Evolutionary conservation across 30 jellyfish, hydroid and myxozoan genomes (phyloP).

Genomic region (Chrysaora quinquecirrha): DNA sequence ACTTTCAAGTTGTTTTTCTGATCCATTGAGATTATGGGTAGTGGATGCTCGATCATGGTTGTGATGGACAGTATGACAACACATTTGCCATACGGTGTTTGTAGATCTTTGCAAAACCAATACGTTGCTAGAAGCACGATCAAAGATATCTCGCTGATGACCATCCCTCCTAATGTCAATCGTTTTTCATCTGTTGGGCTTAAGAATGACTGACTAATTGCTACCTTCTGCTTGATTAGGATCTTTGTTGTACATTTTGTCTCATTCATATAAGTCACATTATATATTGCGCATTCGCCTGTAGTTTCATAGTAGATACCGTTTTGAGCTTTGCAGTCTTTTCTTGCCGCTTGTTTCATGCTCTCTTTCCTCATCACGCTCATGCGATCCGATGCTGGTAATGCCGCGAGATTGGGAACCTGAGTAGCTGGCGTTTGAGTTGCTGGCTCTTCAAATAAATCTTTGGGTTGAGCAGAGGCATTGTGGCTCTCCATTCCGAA

Average conservation of each 20-base stretch:
- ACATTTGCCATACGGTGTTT: conserved; percentile 54
- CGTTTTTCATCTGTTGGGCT: not conserved
- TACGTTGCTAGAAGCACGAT: conserved; percentile 29
- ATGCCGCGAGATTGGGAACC: conserved; percentile 32
- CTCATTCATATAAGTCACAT: conserved; percentile 13
- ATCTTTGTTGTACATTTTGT: not conserved
- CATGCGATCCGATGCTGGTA: conserved; percentile 41
- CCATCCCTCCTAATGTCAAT: conserved; percentile 15
- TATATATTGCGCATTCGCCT: conserved; percentile 4
- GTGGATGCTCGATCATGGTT: conserved; percentile 9
- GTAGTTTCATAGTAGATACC: not conserved
- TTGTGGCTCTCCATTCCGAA: too few relatives aligned
- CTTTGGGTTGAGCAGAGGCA: too few relatives aligned
- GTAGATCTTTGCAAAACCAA: conserved; percentile 36
- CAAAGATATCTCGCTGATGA: conserved; percentile 20
- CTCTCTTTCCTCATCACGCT: not conserved
- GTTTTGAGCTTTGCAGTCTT: conserved; percentile 17
- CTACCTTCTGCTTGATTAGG: not conserved
- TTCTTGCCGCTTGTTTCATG: not conserved
- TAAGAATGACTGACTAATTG: not conserved
- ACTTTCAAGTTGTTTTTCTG: not conserved
- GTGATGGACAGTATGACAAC: conserved; percentile 36
- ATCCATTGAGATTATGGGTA: not conserved
- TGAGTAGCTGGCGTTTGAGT: too few relatives aligned
- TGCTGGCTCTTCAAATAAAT: too few relatives aligned